Conservation (phyloP, 2,797 vertebrate species). For the Avahi laniger region DNA sequence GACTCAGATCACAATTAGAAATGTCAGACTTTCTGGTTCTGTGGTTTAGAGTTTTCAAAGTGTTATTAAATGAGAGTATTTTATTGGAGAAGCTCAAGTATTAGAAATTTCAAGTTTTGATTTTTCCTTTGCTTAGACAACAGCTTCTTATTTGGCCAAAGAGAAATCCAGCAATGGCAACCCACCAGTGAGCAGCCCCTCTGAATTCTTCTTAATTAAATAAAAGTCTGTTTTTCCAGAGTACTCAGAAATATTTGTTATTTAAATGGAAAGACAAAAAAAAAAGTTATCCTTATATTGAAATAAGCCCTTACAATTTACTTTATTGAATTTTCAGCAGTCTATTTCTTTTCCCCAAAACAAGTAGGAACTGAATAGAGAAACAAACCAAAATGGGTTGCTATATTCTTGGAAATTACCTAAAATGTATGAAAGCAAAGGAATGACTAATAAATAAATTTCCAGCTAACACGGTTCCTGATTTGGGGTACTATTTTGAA, state of each 20-base stretch:
- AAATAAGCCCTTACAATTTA: neutral
- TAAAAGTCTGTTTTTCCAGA: neutral
- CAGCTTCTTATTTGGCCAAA: neutral
- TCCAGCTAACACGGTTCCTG: neutral
- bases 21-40: neutral
- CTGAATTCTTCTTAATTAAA: neutral
- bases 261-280: slow-evolving; percentile 18
- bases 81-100: neutral
- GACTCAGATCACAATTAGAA: neutral
- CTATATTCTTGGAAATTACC: neutral
- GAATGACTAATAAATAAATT: neutral
- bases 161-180: neutral
- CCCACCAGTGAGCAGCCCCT: neutral
- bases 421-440: neutral
- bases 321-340: neutral
- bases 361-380: neutral
- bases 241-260: neutral
- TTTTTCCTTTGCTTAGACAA: neutral
- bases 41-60: neutral
- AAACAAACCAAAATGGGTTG: neutral
- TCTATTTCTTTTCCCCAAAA: neutral
- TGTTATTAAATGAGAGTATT: neutral
- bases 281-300: neutral
- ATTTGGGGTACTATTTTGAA: neutral
- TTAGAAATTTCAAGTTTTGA: neutral